These are phyloP conservation scores for Diachasmimorpha longicaudata DNA, from an alignment of 1,140 invertebrate genomes.

Conservation along the genomic window DNA sequence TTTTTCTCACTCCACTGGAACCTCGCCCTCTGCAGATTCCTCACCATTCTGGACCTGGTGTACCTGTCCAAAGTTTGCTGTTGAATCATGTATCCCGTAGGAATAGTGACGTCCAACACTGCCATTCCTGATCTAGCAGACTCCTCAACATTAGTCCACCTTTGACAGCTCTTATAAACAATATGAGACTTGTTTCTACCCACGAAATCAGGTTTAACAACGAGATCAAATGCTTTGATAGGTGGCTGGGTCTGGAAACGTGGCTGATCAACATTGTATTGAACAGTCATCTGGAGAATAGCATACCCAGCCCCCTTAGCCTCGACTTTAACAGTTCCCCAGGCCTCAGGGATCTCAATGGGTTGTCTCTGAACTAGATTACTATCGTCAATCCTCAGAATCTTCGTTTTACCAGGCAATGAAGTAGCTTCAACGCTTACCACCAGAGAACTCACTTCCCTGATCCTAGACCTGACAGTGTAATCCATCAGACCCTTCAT, in stretches of 20 bases:
- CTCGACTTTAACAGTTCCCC: conserved; percentile 89
- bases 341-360: conserved; percentile 88
- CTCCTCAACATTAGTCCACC: conserved; percentile 83
- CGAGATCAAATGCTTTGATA: conserved; percentile 76
- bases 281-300: conserved; percentile 91
- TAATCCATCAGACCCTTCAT: conserved; percentile 91
- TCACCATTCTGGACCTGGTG: conserved; percentile 74
- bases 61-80: conserved; percentile 88
- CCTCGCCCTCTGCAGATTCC: conserved; percentile 83
- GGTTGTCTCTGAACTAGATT: conserved; percentile 79
- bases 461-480: conserved; percentile 80
- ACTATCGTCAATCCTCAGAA: conserved; percentile 74
- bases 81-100: conserved; percentile 92
- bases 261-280: conserved; percentile 91
- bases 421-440: conserved; percentile 86
- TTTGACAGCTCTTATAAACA: conserved; percentile 80
- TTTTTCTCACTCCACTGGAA: conserved; percentile 74
- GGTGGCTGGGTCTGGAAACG: conserved; percentile 87
- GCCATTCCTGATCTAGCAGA: conserved; percentile 87
- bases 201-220: conserved; percentile 75
- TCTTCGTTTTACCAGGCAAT: conserved; percentile 70
- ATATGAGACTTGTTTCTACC: conserved; percentile 95
- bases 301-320: conserved; percentile 91
- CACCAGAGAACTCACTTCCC: conserved; percentile 85
- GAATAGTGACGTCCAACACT: conserved; percentile 89